Percentiles rank a stretch among this genome's conserved stretches.
Conservation (phyloP, 2,888 invertebrate genomes). For the Pegoplata infirma region DNA sequence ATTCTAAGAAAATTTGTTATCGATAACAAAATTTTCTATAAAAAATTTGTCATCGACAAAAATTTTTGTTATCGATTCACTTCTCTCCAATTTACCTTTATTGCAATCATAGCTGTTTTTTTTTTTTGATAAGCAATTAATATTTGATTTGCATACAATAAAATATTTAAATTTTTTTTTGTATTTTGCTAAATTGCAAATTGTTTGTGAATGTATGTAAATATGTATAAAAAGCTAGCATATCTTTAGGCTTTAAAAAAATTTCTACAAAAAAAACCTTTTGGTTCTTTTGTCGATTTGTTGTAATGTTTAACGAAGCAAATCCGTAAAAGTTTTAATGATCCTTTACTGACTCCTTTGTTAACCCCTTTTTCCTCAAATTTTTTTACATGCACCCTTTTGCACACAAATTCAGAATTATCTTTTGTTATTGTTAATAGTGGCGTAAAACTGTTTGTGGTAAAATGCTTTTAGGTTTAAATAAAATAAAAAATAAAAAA, state of each 20-base stretch:
- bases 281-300: slow-evolving; percentile 17
- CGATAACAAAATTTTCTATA: too few relatives aligned
- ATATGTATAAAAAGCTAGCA: background rate
- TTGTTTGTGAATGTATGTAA: background rate
- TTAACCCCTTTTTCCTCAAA: slow-evolving; percentile 6
- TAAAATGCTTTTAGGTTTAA: slow-evolving; percentile 47
- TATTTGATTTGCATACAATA: background rate
- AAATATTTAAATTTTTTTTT: background rate
- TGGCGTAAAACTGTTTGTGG: slow-evolving; percentile 56
- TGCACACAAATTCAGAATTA: slow-evolving; percentile 60
- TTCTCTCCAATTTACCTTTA: background rate
- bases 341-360: slow-evolving; percentile 56
- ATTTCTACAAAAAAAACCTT: background rate
- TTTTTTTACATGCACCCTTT: slow-evolving; percentile 12
- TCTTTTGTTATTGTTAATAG: slow-evolving; percentile 64
- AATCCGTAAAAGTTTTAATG: slow-evolving; percentile 71
- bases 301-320: slow-evolving; percentile 73
- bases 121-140: background rate
- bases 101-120: background rate
- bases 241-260: background rate
- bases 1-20: too few relatives aligned
- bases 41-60: too few relatives aligned
- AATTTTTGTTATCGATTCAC: too few relatives aligned
- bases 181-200: background rate
- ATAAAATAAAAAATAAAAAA: slow-evolving; percentile 49